phyloP scores from a whole-genome alignment of 2,113 vertebrate species.

The Limanda limanda region DNA sequence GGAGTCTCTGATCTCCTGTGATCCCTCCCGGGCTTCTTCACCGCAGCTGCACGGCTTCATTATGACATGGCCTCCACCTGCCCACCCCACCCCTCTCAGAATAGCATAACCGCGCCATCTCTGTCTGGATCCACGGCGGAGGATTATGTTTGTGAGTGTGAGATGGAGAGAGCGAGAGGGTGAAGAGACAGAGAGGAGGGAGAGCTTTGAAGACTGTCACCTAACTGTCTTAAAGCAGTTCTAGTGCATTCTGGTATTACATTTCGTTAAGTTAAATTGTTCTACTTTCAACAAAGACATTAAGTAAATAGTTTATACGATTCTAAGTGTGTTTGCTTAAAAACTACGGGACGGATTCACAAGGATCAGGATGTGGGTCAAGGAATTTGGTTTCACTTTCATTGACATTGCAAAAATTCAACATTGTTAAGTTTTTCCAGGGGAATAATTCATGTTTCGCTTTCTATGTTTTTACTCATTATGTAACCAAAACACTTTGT shows the following conservation, averaged over 20 bases:
- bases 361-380: too few species aligned
- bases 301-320: too few species aligned
- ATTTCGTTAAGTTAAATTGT: too few species aligned
- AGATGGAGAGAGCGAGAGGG: conserved; percentile 23
- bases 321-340: too few species aligned
- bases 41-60: conserved; percentile 72
- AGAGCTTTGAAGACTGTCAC: conserved; percentile 13
- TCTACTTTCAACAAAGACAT: too few species aligned
- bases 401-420: too few species aligned
- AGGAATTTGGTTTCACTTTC: too few species aligned
- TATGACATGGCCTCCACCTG: conserved; percentile 62
- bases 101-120: conserved; percentile 58
- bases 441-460: too few species aligned
- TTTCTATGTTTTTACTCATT: too few species aligned
- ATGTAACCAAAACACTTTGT: too few species aligned
- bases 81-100: conserved; percentile 18
- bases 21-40: conserved; percentile 71
- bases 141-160: conserved; percentile 47
- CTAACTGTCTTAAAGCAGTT: not conserved
- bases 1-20: conserved; percentile 76
- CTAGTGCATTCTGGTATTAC: not conserved
- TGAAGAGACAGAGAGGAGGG: conserved; percentile 5
- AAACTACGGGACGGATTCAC: too few species aligned
- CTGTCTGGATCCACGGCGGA: conserved; percentile 38
- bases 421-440: too few species aligned